A percentile compares a stretch with the other conserved stretches of the same genome.
phyloP scores from a whole-genome alignment of 2,888 invertebrate genomes.

The Drosophila neotestacea region DNA sequence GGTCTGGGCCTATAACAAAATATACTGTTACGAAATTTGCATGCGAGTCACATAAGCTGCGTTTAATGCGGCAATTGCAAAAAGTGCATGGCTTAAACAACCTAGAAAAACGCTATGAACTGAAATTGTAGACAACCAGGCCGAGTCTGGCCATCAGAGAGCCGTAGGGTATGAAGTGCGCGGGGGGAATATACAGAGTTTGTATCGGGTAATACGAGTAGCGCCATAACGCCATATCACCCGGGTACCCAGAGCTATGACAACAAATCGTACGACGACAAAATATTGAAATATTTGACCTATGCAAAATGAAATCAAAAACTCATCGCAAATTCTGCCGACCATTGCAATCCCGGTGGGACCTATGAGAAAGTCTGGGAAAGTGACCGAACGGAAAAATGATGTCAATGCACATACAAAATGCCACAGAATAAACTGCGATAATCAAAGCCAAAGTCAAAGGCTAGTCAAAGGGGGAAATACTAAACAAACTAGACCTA shows the following conservation, averaged over 20 bases:
- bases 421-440: slow-evolving; percentile 3
- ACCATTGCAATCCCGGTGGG: slow-evolving; percentile 46
- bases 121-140: slow-evolving; percentile 65
- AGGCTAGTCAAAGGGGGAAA: background rate
- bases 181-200: background rate
- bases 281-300: slow-evolving; percentile 60
- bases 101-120: slow-evolving; percentile 63
- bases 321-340: slow-evolving; percentile 39
- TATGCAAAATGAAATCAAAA: slow-evolving; percentile 60
- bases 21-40: slow-evolving; percentile 47
- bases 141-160: slow-evolving; percentile 26
- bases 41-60: slow-evolving; percentile 43
- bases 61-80: slow-evolving; percentile 46
- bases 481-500: slow-evolving; percentile 20
- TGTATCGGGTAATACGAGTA: slow-evolving; percentile 44
- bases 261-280: slow-evolving; percentile 45
- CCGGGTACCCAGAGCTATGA: slow-evolving; percentile 44
- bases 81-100: slow-evolving; percentile 56
- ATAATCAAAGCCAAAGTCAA: slow-evolving; percentile 45
- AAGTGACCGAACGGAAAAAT: slow-evolving; percentile 35
- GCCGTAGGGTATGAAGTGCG: background rate
- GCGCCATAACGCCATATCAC: slow-evolving; percentile 14
- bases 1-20: slow-evolving; percentile 27
- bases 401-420: slow-evolving; percentile 29
- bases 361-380: slow-evolving; percentile 50